Percentiles rank a stretch among this genome's conserved stretches.
Evolutionary conservation across 1,140 invertebrate genomes (phyloP).

Genomic region (Brachionus angularis): DNA sequence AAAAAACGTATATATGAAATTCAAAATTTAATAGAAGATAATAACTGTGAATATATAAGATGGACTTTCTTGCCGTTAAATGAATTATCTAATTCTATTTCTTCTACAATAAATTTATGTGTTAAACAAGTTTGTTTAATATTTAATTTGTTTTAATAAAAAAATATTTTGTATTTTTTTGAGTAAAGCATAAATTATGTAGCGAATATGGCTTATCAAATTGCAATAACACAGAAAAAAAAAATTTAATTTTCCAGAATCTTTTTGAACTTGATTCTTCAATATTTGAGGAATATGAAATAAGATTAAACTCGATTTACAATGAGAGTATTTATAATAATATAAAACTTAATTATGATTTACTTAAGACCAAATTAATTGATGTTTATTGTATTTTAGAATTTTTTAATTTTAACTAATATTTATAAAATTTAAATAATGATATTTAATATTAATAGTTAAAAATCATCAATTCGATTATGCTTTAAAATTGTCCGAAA

Average conservation of each 20-base stretch:
- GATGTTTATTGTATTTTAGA: slow-evolving; percentile 15
- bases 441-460: background rate
- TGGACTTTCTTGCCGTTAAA: slow-evolving; percentile 27
- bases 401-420: background rate
- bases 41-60: background rate
- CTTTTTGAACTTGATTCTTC: slow-evolving; percentile 2
- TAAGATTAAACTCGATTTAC: slow-evolving; percentile 19
- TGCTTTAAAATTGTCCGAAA: slow-evolving; percentile 8
- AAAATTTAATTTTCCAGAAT: slow-evolving; percentile 28
- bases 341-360: slow-evolving; percentile 28
- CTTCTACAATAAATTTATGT: slow-evolving; percentile 11
- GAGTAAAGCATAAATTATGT: slow-evolving; percentile 32
- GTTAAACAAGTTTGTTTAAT: slow-evolving; percentile 29
- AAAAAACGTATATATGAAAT: slow-evolving; percentile 22
- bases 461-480: slow-evolving; percentile 41
- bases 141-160: background rate
- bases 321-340: slow-evolving; percentile 1
- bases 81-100: background rate
- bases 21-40: background rate
- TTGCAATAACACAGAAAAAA: slow-evolving; percentile 28
- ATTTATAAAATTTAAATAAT: slow-evolving; percentile 27
- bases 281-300: slow-evolving; percentile 37
- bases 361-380: slow-evolving; percentile 13
- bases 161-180: background rate
- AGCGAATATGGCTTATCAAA: slow-evolving; percentile 29